Evolutionary conservation across 2,797 vertebrate genomes (phyloP).

Genomic region (Phyllotis vaccarum): DNA sequence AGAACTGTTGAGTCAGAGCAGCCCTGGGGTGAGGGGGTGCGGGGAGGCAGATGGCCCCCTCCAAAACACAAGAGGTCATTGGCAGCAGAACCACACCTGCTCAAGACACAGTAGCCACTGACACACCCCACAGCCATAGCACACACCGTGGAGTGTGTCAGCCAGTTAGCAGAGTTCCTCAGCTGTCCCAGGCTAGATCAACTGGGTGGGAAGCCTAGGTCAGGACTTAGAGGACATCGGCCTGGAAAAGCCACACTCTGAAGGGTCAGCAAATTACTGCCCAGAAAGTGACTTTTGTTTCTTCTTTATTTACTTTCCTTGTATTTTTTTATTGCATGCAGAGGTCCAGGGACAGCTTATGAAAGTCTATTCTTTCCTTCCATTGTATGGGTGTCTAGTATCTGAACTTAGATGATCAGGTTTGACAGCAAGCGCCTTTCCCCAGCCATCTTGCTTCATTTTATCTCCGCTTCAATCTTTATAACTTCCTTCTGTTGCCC

Average conservation of each 20-base stretch:
- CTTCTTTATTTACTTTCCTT: neutral
- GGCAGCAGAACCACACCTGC: neutral
- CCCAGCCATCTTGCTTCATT: neutral
- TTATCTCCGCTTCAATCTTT: neutral
- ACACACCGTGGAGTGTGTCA: neutral
- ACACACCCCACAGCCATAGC: no score
- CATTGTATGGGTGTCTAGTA: neutral
- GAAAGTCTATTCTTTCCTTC: neutral
- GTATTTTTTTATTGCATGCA: neutral
- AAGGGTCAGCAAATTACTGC: neutral
- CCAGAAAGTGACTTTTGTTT: neutral
- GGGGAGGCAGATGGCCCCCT: conserved; percentile 16
- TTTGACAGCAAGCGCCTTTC: neutral
- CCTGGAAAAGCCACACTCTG: accelerated
- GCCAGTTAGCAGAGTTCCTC: neutral
- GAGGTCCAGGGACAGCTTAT: neutral
- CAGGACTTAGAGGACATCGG: no score
- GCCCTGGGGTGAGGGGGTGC: accelerated
- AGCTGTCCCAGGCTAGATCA: neutral
- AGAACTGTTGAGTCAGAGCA: neutral
- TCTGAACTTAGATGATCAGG: neutral
- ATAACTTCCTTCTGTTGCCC: neutral
- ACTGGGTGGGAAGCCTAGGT: no score
- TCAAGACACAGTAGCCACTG: neutral
- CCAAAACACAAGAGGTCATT: neutral